phyloP scores from a whole-genome alignment of 2,797 vertebrate species.

The Muscicapa comitata region DNA sequence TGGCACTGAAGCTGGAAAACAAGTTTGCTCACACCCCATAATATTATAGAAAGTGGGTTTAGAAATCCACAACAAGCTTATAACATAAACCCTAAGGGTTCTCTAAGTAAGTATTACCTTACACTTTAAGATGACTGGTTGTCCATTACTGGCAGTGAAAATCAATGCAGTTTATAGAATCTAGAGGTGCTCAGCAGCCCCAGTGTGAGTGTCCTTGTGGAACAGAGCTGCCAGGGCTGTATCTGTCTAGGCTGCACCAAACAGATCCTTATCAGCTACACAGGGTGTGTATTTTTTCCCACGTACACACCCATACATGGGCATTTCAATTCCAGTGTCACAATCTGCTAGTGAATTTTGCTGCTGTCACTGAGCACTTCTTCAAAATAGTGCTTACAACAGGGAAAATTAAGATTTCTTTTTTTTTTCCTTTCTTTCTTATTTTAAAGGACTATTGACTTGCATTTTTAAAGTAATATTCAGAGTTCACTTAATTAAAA shows the following conservation, averaged over 20 bases:
- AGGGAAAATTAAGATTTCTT: background rate
- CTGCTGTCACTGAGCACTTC: background rate
- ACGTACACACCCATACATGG: background rate
- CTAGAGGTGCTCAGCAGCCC: background rate
- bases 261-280: background rate
- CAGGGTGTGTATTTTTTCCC: background rate
- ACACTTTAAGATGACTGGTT: background rate
- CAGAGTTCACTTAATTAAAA: background rate
- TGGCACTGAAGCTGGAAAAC: background rate
- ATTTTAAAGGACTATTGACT: background rate
- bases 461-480: background rate
- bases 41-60: background rate
- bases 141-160: background rate
- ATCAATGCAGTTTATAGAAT: background rate
- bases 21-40: background rate
- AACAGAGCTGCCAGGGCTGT: background rate
- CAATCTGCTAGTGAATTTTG: background rate
- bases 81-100: background rate
- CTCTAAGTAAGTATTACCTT: background rate
- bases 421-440: background rate
- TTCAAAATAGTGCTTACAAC: background rate
- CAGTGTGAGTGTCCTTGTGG: rapidly evolving
- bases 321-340: background rate
- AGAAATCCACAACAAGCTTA: background rate
- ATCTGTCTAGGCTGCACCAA: background rate